Evolutionary conservation across 1,140 invertebrate genomes (phyloP).

Genomic region (Neodiprion pinetum): DNA sequence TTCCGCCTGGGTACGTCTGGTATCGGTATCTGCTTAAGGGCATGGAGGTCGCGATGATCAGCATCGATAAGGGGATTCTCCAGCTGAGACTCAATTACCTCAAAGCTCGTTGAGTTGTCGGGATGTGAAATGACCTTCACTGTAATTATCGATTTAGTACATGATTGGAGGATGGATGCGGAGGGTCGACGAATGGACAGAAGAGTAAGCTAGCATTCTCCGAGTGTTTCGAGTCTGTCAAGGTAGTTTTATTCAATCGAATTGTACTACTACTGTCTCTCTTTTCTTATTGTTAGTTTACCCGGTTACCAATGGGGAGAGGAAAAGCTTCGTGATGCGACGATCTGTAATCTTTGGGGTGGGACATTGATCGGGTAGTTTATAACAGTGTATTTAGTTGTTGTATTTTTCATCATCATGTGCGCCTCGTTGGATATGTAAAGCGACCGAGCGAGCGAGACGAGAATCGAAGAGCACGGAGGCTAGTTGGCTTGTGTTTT

Average conservation of each 20-base stretch:
- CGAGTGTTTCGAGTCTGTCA: no score
- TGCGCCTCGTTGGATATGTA: neutral
- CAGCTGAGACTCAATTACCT: conserved; percentile 62
- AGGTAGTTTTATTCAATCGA: no score
- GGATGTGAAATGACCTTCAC: conserved; percentile 61
- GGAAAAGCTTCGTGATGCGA: neutral
- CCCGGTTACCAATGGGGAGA: neutral
- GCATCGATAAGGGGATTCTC: conserved; percentile 63
- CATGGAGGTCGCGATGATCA: conserved; percentile 52
- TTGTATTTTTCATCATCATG: neutral
- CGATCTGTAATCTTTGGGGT: neutral
- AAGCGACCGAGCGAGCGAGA: conserved; percentile 10
- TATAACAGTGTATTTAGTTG: neutral
- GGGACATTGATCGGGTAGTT: neutral
- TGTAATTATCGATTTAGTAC: conserved; percentile 40
- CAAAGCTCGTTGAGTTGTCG: conserved; percentile 59
- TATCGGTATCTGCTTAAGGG: conserved; percentile 51
- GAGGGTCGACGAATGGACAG: neutral
- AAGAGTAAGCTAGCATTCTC: neutral
- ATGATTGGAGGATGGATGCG: neutral
- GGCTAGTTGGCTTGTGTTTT: conserved; percentile 3
- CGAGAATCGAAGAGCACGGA: conserved; percentile 14
- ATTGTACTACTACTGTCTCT: no score
- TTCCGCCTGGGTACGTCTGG: conserved; percentile 48
- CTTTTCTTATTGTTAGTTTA: neutral